phyloP scores from a whole-genome alignment of 2,888 invertebrate species.

The Villa cingulata region DNA sequence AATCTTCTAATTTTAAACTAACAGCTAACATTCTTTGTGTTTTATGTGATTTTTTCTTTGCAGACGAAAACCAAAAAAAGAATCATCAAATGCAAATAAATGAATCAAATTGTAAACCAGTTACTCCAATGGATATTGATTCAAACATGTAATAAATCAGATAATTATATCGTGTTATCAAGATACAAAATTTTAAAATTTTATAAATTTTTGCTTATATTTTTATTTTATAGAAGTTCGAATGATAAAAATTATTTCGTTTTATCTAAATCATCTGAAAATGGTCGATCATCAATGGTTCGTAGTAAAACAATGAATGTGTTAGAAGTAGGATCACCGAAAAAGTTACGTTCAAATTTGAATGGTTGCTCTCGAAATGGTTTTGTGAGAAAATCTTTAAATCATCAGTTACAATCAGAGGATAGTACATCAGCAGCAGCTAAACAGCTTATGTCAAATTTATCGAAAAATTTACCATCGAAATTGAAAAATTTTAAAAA shows the following conservation, averaged over 20 bases:
- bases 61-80: not conserved
- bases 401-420: not conserved
- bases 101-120: not conserved
- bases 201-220: not conserved
- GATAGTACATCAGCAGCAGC: not conserved
- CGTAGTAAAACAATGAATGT: conserved; percentile 6
- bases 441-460: not conserved
- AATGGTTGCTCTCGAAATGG: not conserved
- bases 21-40: not conserved
- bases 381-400: conserved; percentile 1
- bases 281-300: conserved; percentile 1
- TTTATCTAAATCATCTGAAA: not conserved
- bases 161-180: too few relatives aligned
- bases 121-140: conserved; percentile 1
- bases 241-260: not conserved
- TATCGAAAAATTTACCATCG: conserved; percentile 3
- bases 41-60: not conserved
- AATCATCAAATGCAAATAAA: not conserved
- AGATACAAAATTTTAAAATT: not conserved
- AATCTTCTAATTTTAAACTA: too few relatives aligned
- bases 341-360: too few relatives aligned
- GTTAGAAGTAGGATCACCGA: too few relatives aligned
- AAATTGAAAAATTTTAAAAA: conserved; percentile 3
- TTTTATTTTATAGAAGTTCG: not conserved
- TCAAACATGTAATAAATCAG: conserved; percentile 1